Percentiles rank a stretch among this genome's conserved stretches.
These are phyloP conservation scores for Strigops habroptila DNA, from an alignment of 2,113 vertebrate species.

Conservation along the genomic window DNA sequence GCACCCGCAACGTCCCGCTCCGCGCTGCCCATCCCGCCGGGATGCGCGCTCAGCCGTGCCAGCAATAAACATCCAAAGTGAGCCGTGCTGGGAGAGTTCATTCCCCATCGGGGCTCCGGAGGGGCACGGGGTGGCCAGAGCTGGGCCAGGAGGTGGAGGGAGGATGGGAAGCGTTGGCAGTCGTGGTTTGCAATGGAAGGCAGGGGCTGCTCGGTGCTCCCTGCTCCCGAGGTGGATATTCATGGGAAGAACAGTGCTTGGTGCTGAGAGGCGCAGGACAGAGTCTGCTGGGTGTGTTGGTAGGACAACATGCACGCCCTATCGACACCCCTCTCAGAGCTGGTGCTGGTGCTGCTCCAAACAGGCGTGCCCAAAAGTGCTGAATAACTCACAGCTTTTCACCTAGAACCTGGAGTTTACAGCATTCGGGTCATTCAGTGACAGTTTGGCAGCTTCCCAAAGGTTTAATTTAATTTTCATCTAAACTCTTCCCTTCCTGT, in stretches of 20 bases:
- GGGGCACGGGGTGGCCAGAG: not conserved
- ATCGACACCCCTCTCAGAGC: not conserved
- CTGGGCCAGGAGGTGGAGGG: not conserved
- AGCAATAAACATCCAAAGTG: slow-evolving; percentile 37
- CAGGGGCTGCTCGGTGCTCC: not conserved
- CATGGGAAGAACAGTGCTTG: not conserved
- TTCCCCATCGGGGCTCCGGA: not conserved
- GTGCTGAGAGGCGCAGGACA: not conserved
- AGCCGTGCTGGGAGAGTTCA: not conserved
- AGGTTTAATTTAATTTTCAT: not conserved
- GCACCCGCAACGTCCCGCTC: not conserved
- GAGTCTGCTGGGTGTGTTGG: not conserved
- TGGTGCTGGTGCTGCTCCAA: not conserved
- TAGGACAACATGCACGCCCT: not conserved
- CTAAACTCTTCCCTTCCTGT: not conserved
- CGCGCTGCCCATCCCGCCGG: not conserved
- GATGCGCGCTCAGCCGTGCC: not conserved
- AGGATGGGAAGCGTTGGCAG: not conserved
- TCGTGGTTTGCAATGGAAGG: not conserved
- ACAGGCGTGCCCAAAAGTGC: not conserved
- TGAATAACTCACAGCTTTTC: not conserved
- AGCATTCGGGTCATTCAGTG: not conserved
- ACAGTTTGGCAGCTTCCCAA: not conserved
- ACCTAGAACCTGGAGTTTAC: not conserved
- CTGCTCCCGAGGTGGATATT: rapidly evolving